Evolutionary conservation across 2,113 vertebrate genomes (phyloP), one percentile per base, ranked within the genome.

Genomic region (Phalacrocorax pelagicus): DNA sequence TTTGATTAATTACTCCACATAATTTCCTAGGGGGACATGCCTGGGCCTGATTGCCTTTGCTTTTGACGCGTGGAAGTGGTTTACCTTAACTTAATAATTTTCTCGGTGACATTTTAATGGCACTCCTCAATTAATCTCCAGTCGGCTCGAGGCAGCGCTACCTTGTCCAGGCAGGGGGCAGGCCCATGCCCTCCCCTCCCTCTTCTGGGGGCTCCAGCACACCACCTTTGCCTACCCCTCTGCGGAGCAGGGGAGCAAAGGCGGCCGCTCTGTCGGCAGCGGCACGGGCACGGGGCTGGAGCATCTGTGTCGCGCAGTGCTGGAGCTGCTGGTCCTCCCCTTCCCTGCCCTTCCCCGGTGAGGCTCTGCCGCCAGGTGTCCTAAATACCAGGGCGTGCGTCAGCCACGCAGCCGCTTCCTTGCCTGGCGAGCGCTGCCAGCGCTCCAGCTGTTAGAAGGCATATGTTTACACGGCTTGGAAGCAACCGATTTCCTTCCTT

Each of bases 1-100:
- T 96, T 98, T 97, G 98, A 98, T 98, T 98, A 98, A 98, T 98
- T 98, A 98, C 98, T 98, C 96, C 93, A 96, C 97, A 74, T 97
- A 97, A 98, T 98, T 98, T 98, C 98, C 97, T 98, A 96, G 96
- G 95, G 97, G 97, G 98, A 97, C 96, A 86, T 65, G 94, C 85
- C 61, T 77, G 78, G 86, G 83, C 95, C 95, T 91, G 86, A 96
- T 92, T 96, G 91, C 96, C 92, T 85, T 92, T 91, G 96, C 95
- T 89, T 97, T 75, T 61, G 93, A 95, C 36, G 72, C 21, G 32
- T 71, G 89, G 30, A 96, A 94, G 96, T 94, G 97, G 82, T 96
- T 98, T 97, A 90, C 96, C 97, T 97, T 96, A 86, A 95, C 96
- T 93, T 94, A 30, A 95, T 96, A 93, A 92, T 96, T 97, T 97